Evolutionary conservation across 2,888 invertebrate genomes (phyloP).

Genomic region (Tiliacea aurago): DNA sequence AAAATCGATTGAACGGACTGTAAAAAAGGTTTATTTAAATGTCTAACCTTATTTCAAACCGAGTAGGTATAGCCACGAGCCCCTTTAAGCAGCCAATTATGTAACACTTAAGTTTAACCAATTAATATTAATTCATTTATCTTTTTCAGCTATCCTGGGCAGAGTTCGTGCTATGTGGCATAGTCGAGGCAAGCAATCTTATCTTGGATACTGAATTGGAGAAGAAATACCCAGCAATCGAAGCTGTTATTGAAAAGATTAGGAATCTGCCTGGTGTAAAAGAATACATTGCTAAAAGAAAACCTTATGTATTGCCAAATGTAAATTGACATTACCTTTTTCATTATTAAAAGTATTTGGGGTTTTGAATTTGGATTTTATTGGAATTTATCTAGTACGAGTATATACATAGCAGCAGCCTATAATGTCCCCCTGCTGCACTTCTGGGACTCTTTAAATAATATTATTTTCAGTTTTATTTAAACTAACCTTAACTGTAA

Average conservation of each 20-base stretch:
- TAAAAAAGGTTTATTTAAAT: too few species aligned
- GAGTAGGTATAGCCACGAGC: background rate
- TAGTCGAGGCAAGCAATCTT: slow-evolving; percentile 77
- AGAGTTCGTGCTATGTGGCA: slow-evolving; percentile 81
- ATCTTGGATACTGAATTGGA: slow-evolving; percentile 75
- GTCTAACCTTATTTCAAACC: too few species aligned
- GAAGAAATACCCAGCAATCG: slow-evolving; percentile 77
- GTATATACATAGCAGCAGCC: too few species aligned
- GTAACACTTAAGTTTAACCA: background rate
- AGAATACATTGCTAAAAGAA: slow-evolving; percentile 78
- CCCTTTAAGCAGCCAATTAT: background rate
- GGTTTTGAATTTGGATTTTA: background rate
- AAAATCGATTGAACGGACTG: too few species aligned
- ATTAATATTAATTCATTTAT: background rate
- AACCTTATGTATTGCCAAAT: slow-evolving; percentile 36
- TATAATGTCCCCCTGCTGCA: too few species aligned
- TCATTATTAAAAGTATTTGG: background rate
- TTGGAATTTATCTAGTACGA: background rate
- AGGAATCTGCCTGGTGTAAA: slow-evolving; percentile 79
- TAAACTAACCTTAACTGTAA: too few species aligned
- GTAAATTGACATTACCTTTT: background rate
- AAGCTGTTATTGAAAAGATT: slow-evolving; percentile 73
- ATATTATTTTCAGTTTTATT: too few species aligned
- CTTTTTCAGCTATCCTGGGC: slow-evolving; percentile 81
- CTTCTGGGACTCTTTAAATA: too few species aligned